A percentile compares a stretch with the other conserved stretches of the same genome.
These are phyloP conservation scores for Drosophila stalkeri DNA, from an alignment of 2,888 invertebrate species.

Conservation along the genomic window DNA sequence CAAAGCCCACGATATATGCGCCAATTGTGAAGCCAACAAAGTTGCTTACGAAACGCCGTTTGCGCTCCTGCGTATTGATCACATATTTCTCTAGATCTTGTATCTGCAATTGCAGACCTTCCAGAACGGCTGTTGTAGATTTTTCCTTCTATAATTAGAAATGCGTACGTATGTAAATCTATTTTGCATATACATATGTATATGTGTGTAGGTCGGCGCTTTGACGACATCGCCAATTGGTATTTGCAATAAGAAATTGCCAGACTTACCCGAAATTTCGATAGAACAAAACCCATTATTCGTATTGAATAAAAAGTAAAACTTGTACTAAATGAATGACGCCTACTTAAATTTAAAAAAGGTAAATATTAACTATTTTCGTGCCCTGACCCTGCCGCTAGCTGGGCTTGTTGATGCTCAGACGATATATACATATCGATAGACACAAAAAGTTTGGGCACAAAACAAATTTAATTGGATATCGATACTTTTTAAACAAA, in stretches of 20 bases:
- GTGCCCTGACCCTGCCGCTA: constrained; percentile 49
- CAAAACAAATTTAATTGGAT: not conserved
- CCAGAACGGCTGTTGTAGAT: constrained; percentile 87
- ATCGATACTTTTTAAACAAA: constrained; percentile 17
- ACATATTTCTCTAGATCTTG: constrained; percentile 92
- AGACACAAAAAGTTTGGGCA: not conserved
- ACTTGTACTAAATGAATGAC: constrained; percentile 23
- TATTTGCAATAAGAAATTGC: not conserved
- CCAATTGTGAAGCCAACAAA: constrained; percentile 90
- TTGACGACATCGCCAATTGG: constrained; percentile 27
- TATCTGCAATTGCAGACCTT: constrained; percentile 92
- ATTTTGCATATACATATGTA: constrained; percentile 28
- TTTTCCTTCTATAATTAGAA: constrained; percentile 86
- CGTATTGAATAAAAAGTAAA: constrained; percentile 8
- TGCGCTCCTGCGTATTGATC: constrained; percentile 91
- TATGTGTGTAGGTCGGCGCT: constrained; percentile 21
- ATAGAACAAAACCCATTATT: constrained; percentile 89
- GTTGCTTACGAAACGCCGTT: constrained; percentile 92
- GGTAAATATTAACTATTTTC: constrained; percentile 50
- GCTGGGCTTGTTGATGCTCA: constrained; percentile 45
- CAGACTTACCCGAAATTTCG: constrained; percentile 89
- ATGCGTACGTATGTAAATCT: constrained; percentile 49
- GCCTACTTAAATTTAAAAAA: constrained; percentile 60
- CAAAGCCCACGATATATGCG: constrained; percentile 89
- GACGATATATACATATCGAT: constrained; percentile 30